These are phyloP conservation scores for Mellilla xanthometata DNA, from an alignment of 2,888 invertebrate genomes.

Conservation along the genomic window DNA sequence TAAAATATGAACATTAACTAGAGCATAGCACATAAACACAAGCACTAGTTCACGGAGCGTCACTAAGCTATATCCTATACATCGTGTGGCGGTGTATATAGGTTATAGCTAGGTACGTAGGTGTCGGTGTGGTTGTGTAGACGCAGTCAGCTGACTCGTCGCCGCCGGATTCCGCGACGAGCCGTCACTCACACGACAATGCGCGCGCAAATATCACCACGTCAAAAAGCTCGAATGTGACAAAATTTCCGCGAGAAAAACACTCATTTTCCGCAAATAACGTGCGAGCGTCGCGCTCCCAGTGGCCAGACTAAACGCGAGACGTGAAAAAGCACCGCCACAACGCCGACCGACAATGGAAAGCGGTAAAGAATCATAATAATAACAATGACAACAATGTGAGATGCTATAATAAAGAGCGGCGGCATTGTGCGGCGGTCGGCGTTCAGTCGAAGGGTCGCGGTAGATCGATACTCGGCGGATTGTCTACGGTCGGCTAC, in stretches of 20 bases:
- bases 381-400: conserved; percentile 84
- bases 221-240: conserved; percentile 54
- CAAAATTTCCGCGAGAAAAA: conserved; percentile 74
- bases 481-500: conserved; percentile 77
- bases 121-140: background rate
- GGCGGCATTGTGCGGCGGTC: conserved; percentile 79
- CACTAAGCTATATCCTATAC: conserved; percentile 15
- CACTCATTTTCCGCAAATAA: conserved; percentile 76
- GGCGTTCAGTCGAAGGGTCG: conserved; percentile 79
- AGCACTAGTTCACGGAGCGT: conserved; percentile 19
- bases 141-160: conserved; percentile 27
- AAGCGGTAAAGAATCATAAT: conserved; percentile 83
- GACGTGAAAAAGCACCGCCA: conserved; percentile 82
- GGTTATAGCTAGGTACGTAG: conserved; percentile 2
- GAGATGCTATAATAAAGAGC: conserved; percentile 83
- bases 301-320: conserved; percentile 81
- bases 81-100: no score
- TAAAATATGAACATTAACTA: conserved; percentile 6
- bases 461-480: conserved; percentile 77
- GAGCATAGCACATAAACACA: conserved; percentile 12
- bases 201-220: conserved; percentile 64
- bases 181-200: conserved; percentile 36
- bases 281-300: conserved; percentile 81
- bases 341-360: conserved; percentile 82
- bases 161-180: conserved; percentile 27